Conservation (phyloP, 1,140 invertebrate genomes). For the Cephus cinctus region DNA sequence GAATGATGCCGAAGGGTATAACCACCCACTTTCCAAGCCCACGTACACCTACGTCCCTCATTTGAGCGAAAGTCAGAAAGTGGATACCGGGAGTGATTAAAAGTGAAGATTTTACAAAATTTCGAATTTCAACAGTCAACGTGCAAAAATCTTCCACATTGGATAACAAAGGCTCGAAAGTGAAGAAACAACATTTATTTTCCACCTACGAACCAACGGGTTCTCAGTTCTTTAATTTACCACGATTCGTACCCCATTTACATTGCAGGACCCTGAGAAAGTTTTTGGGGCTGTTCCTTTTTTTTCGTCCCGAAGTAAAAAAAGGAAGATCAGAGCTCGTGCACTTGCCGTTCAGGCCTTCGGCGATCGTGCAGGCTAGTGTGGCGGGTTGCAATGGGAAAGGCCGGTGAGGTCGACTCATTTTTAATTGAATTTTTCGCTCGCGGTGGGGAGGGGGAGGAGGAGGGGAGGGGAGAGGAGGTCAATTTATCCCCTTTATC, state of each 20-base stretch:
- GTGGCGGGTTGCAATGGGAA: not conserved
- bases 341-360: no score
- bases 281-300: no score
- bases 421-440: constrained; percentile 38
- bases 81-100: constrained; percentile 21
- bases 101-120: constrained; percentile 5
- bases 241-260: not conserved
- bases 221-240: not conserved
- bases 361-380: not conserved
- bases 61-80: not conserved
- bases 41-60: no score
- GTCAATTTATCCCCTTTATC: constrained; percentile 38
- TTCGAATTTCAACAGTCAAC: constrained; percentile 6
- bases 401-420: constrained; percentile 12
- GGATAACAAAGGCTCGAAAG: constrained; percentile 2
- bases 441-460: constrained; percentile 18
- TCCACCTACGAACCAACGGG: no score
- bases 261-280: no score
- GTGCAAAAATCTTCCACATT: constrained; percentile 20
- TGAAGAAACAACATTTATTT: not conserved
- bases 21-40: no score
- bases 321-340: not conserved
- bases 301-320: no score
- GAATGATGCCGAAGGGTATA: constrained; percentile 37
- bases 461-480: constrained; percentile 25